These are phyloP conservation scores for Drepanosiphum platanoidis DNA, from an alignment of 2,888 invertebrate genomes.

Conservation along the genomic window DNA sequence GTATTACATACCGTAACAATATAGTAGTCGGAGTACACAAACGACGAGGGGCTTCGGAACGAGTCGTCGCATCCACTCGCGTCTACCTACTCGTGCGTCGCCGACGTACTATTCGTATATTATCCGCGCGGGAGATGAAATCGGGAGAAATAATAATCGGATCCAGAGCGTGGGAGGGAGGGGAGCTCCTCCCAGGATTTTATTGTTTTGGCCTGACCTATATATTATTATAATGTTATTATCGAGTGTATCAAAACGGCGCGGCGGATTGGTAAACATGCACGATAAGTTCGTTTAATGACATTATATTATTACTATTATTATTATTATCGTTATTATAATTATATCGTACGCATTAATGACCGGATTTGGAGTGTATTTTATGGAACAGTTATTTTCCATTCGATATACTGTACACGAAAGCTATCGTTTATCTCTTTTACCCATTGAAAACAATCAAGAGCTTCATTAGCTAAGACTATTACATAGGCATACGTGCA, in stretches of 20 bases:
- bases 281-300: neutral
- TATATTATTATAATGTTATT: neutral
- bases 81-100: neutral
- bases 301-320: slow-evolving; percentile 1
- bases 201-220: neutral
- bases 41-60: neutral
- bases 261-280: neutral
- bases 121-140: neutral
- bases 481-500: neutral
- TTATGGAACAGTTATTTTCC: neutral
- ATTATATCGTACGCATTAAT: neutral
- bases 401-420: neutral
- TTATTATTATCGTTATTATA: too few species aligned
- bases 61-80: neutral
- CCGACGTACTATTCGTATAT: neutral
- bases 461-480: neutral
- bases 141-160: neutral
- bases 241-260: neutral
- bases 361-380: neutral
- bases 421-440: neutral
- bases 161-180: neutral
- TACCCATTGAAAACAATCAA: neutral
- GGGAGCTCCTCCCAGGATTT: neutral
- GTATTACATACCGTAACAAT: neutral
- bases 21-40: neutral